phyloP scores from a whole-genome alignment of 92 coral and sea anemone genomes.

The Palythoa heliodiscus region DNA sequence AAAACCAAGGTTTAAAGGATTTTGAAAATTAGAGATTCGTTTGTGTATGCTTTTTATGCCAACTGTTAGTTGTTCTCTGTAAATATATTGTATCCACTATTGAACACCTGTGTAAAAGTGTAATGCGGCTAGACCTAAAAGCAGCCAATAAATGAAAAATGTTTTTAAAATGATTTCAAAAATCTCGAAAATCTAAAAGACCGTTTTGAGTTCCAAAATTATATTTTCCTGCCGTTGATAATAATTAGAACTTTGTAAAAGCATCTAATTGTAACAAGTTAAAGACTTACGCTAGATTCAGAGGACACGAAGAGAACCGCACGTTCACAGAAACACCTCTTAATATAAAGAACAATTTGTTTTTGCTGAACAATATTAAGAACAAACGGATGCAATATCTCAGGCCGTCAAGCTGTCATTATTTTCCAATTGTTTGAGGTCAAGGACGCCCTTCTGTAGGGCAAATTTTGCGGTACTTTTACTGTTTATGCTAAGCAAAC shows the following conservation, averaged over 20 bases:
- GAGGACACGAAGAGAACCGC: no score
- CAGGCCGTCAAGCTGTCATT: constrained; percentile 29
- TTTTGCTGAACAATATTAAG: constrained; percentile 9
- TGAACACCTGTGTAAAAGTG: no score
- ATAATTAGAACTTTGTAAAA: neutral
- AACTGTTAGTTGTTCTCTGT: no score
- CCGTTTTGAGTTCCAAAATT: neutral
- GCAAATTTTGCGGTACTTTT: neutral
- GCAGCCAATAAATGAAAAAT: no score
- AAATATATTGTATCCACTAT: no score
- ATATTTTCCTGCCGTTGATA: neutral
- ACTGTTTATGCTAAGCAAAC: constrained; percentile 7
- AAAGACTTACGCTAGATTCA: constrained; percentile 1
- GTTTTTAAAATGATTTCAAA: no score
- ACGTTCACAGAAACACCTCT: neutral
- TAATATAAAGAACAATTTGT: constrained; percentile 1
- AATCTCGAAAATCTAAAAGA: neutral
- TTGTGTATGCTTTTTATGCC: no score
- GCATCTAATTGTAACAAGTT: neutral
- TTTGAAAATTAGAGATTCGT: no score
- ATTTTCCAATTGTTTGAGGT: constrained; percentile 12
- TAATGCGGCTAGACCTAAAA: no score
- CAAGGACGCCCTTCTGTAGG: constrained; percentile 11
- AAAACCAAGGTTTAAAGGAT: no score
- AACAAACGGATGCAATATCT: constrained; percentile 22